phyloP scores from a whole-genome alignment of 2,888 invertebrate genomes.

The Tridacna gigas region DNA sequence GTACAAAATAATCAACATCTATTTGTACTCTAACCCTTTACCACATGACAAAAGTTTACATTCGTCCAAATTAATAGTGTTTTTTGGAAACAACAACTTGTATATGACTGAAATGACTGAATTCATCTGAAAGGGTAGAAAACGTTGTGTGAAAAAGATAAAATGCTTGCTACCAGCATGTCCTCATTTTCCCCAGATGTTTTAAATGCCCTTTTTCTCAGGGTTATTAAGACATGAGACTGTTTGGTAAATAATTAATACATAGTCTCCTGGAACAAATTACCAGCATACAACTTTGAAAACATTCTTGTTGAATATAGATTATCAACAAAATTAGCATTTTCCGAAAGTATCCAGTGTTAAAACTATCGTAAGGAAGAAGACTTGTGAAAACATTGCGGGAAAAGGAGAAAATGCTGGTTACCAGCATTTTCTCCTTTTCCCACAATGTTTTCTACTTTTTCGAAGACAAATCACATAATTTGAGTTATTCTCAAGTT shows the following conservation, averaged over 20 bases:
- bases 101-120: background rate
- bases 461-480: background rate
- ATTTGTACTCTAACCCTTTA: background rate
- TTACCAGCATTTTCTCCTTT: background rate
- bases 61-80: background rate
- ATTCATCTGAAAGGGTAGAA: background rate
- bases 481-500: background rate
- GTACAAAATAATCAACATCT: conserved; percentile 74
- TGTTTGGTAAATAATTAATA: no score
- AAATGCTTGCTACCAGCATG: no score
- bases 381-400: background rate
- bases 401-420: background rate
- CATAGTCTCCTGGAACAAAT: no score
- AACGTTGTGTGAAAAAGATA: background rate
- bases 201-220: background rate
- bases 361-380: background rate
- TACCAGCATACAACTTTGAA: no score
- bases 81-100: background rate
- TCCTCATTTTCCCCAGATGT: background rate
- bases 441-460: background rate
- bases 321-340: no score
- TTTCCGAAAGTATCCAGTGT: no score
- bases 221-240: no score
- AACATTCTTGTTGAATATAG: no score
- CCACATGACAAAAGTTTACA: background rate